These are phyloP conservation scores for Phrynosoma blainvillii DNA, from an alignment of 2,113 vertebrate genomes.

Conservation along the genomic window DNA sequence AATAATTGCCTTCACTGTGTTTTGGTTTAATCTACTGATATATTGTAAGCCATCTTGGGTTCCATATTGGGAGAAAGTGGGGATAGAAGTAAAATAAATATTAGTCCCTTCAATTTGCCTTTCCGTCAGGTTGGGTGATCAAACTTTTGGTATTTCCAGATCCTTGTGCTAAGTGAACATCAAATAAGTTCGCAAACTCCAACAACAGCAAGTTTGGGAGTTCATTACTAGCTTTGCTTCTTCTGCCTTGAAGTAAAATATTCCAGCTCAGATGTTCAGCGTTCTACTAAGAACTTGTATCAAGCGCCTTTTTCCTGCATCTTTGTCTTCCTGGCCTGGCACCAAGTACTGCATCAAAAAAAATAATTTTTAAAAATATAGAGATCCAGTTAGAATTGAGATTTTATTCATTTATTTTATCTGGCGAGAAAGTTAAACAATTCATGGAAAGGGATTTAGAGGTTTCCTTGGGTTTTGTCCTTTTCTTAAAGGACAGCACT, in stretches of 20 bases:
- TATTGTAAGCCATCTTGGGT: no score
- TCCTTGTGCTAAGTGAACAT: background rate
- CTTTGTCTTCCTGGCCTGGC: background rate
- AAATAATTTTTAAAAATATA: background rate
- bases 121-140: background rate
- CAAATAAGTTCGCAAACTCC: background rate
- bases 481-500: conserved; percentile 5
- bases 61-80: no score
- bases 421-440: conserved; percentile 45
- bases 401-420: background rate
- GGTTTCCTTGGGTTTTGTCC: conserved; percentile 2
- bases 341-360: background rate
- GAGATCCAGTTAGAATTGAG: conserved; percentile 27
- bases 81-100: background rate
- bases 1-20: no score
- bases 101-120: no score
- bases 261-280: background rate
- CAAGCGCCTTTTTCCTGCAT: background rate
- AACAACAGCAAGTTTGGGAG: background rate
- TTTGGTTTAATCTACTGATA: no score
- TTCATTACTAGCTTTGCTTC: background rate
- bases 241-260: background rate
- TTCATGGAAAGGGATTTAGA: conserved; percentile 23
- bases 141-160: background rate
- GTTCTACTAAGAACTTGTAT: background rate